Evolutionary conservation across 92 coral and sea anemone species (phyloP).

Genomic region (Actinernus sp.): DNA sequence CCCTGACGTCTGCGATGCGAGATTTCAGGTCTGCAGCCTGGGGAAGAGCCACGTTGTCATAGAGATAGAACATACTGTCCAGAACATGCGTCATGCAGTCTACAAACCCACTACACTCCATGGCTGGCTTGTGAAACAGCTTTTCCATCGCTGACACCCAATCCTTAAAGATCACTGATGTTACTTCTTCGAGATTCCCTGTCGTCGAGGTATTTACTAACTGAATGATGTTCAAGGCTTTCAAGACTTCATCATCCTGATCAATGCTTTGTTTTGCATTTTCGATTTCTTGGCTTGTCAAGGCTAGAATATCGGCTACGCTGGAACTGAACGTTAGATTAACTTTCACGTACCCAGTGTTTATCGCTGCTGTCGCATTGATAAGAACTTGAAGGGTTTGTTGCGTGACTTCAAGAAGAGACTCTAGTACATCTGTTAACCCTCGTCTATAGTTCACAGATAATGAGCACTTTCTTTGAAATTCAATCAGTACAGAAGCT

Average conservation of each 20-base stretch:
- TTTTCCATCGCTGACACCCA: conserved; percentile 81
- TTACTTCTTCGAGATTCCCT: conserved; percentile 36
- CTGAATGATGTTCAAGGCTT: conserved; percentile 13
- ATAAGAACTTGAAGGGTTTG: conserved; percentile 17
- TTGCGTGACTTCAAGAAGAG: conserved; percentile 46
- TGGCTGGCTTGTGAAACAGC: conserved; percentile 46
- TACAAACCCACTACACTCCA: conserved; percentile 69
- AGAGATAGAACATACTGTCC: conserved; percentile 60
- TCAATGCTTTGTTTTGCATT: conserved; percentile 11
- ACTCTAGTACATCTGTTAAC: conserved; percentile 37
- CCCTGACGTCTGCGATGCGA: conserved; percentile 13
- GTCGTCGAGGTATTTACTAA: conserved; percentile 30
- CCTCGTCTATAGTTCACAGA: conserved; percentile 66
- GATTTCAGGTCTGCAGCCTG: conserved; percentile 30
- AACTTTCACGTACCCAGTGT: conserved; percentile 13
- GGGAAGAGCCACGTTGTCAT: conserved; percentile 56
- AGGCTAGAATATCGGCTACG: conserved; percentile 44
- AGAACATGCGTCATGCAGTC: conserved; percentile 62
- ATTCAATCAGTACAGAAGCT: conserved; percentile 21
- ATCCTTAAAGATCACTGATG: conserved; percentile 45
- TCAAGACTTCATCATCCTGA: conserved; percentile 30
- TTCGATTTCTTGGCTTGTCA: conserved; percentile 23
- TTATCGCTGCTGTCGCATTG: neutral
- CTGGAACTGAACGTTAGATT: conserved; percentile 10
- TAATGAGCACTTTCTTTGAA: conserved; percentile 61